These are phyloP conservation scores for Nasua narica DNA, from an alignment of 2,797 vertebrate species.

Conservation along the genomic window DNA sequence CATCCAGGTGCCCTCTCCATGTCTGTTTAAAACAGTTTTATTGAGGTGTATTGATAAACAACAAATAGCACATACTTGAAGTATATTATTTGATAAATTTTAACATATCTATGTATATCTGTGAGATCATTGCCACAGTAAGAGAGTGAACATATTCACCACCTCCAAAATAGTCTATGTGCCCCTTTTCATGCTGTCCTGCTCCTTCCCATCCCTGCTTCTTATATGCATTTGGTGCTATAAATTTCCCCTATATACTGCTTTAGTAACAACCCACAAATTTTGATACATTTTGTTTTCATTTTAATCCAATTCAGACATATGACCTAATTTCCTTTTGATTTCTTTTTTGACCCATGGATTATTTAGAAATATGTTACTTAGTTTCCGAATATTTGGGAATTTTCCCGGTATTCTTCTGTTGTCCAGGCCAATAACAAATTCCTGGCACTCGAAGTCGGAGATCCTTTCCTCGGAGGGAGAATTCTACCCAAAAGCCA, in stretches of 20 bases:
- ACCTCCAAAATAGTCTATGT: neutral
- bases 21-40: neutral
- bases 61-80: neutral
- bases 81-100: neutral
- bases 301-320: neutral
- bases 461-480: neutral
- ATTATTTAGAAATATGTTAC: neutral
- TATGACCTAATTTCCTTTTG: neutral
- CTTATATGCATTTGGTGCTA: neutral
- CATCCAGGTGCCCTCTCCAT: neutral
- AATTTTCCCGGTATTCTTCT: neutral
- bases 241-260: neutral
- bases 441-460: neutral
- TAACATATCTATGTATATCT: too few species aligned
- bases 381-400: neutral
- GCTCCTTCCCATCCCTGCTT: neutral
- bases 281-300: neutral
- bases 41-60: neutral
- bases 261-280: neutral
- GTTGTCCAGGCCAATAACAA: neutral
- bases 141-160: neutral
- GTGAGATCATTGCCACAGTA: neutral
- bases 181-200: neutral
- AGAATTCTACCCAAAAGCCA: neutral
- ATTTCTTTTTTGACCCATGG: neutral